Evolutionary conservation across 2,888 invertebrate species (phyloP).

Genomic region (Julus scanicus): DNA sequence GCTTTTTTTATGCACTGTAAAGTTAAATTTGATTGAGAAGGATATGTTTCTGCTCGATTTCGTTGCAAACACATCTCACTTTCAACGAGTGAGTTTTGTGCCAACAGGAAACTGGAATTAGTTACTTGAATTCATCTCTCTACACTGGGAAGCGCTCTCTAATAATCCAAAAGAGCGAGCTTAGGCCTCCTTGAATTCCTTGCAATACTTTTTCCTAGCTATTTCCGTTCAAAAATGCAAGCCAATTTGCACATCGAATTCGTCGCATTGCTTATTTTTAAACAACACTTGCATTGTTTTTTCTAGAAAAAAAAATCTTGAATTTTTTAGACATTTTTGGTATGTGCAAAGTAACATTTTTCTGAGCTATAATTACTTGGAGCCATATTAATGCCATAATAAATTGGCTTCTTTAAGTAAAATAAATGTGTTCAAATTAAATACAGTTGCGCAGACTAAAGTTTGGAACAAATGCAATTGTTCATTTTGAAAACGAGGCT

Average conservation of each 20-base stretch:
- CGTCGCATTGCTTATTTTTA: neutral
- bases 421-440: too few species aligned
- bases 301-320: neutral
- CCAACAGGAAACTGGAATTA: constrained; percentile 14
- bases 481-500: too few species aligned
- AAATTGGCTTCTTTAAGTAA: neutral
- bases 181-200: neutral
- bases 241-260: constrained; percentile 29
- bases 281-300: constrained; percentile 3
- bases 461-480: neutral
- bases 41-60: neutral
- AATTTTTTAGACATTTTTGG: neutral
- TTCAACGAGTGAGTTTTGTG: constrained; percentile 13
- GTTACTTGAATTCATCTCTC: constrained; percentile 5
- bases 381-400: neutral
- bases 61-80: neutral
- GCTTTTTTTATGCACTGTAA: neutral
- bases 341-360: neutral
- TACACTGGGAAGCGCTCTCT: neutral
- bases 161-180: neutral
- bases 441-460: neutral
- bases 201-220: neutral
- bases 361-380: neutral
- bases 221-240: neutral
- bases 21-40: constrained; percentile 1